phyloP scores from a whole-genome alignment of 1,140 invertebrate species.

The Hirudo medicinalis region DNA sequence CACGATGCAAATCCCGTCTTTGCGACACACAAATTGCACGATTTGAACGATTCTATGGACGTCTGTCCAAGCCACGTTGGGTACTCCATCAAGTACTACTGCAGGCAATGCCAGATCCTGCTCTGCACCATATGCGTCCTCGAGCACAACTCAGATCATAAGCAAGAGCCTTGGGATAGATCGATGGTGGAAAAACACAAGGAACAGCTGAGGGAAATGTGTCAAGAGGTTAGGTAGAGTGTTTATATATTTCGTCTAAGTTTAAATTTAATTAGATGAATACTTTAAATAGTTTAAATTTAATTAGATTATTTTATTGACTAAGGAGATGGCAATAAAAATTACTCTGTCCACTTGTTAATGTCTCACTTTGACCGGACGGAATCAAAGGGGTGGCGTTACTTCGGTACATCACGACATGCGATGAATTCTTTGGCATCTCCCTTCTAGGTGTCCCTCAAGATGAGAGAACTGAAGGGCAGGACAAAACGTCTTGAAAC shows the following conservation, averaged over 20 bases:
- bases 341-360: not conserved
- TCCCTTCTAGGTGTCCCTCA: not conserved
- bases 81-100: slow-evolving; percentile 21
- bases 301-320: too few species aligned
- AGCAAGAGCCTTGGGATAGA: slow-evolving; percentile 18
- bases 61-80: slow-evolving; percentile 18
- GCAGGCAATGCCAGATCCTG: slow-evolving; percentile 15
- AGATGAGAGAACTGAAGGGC: slow-evolving; percentile 17
- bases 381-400: too few species aligned
- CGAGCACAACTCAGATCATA: slow-evolving; percentile 18
- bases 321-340: not conserved
- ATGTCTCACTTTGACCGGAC: too few species aligned
- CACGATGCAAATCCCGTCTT: slow-evolving; percentile 21
- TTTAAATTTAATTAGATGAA: too few species aligned
- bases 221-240: too few species aligned
- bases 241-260: too few species aligned
- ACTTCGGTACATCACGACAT: too few species aligned
- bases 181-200: slow-evolving; percentile 17
- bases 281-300: too few species aligned
- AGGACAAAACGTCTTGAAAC: slow-evolving; percentile 21
- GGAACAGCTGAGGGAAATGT: slow-evolving; percentile 12
- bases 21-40: slow-evolving; percentile 16
- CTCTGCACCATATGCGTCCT: slow-evolving; percentile 23
- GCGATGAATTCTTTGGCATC: too few species aligned
- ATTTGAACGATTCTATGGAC: slow-evolving; percentile 13